phyloP scores from a whole-genome alignment of 2,113 vertebrate species.

The Mobula birostris region DNA sequence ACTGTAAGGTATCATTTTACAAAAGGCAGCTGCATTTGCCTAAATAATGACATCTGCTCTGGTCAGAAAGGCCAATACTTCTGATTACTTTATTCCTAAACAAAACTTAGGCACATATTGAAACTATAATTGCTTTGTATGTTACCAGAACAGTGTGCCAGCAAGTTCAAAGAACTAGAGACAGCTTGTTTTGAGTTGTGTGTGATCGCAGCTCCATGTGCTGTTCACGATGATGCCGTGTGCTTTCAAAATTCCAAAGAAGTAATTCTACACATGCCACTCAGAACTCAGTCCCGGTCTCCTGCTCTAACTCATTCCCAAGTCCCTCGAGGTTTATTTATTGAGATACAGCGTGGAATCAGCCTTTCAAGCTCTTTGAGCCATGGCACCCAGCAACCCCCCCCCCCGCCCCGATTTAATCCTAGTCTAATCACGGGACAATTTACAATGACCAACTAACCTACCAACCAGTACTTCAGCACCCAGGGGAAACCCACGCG shows the following conservation, averaged over 20 bases:
- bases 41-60: slow-evolving; percentile 3
- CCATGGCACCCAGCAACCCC: too few species aligned
- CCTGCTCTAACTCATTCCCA: neutral
- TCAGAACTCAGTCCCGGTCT: neutral
- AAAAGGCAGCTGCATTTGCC: neutral
- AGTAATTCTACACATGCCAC: neutral
- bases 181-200: neutral
- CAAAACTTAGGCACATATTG: neutral
- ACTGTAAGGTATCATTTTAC: neutral
- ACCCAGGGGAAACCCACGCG: too few species aligned
- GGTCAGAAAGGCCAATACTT: neutral
- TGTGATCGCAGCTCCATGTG: neutral
- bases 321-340: neutral
- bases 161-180: neutral
- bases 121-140: neutral
- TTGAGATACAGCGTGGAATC: too few species aligned
- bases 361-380: too few species aligned
- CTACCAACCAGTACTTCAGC: too few species aligned
- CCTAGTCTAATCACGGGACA: too few species aligned
- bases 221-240: neutral
- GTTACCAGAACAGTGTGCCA: neutral
- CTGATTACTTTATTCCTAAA: neutral
- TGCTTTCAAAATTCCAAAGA: neutral
- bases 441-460: too few species aligned
- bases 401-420: too few species aligned